Evolutionary conservation across 2,888 invertebrate genomes (phyloP).

Genomic region (Deilephila elpenor): DNA sequence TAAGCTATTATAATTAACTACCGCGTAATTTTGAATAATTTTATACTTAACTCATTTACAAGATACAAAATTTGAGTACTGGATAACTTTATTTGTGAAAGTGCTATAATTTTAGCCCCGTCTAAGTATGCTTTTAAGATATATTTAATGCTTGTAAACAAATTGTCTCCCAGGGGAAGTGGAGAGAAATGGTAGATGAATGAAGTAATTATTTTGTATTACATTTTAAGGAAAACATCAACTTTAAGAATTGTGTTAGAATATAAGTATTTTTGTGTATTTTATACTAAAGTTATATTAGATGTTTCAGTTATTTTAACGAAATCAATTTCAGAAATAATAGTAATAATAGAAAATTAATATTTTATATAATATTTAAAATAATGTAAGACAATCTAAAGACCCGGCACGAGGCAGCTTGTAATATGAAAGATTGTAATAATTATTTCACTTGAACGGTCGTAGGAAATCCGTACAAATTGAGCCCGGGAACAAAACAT

Average conservation of each 20-base stretch:
- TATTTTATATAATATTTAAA: no score
- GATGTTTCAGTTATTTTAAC: no score
- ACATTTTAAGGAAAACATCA: no score
- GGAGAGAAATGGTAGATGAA: no score
- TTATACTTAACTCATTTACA: conserved; percentile 18
- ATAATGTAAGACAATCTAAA: no score
- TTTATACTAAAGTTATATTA: no score
- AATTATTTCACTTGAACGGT: background rate
- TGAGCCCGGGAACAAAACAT: background rate
- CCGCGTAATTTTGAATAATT: conserved; percentile 1
- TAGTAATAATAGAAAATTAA: no score
- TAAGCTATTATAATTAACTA: background rate
- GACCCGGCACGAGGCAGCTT: no score
- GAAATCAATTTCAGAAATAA: no score
- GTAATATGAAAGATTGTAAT: background rate
- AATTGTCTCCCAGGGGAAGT: background rate
- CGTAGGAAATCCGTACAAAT: background rate
- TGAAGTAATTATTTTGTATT: no score
- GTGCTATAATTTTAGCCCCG: background rate
- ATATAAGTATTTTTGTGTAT: no score
- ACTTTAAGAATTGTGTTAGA: background rate
- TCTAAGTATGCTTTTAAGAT: conserved; percentile 16
- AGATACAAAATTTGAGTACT: background rate
- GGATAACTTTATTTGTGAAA: conserved; percentile 4
- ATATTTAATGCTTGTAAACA: conserved; percentile 13